phyloP scores from a whole-genome alignment of 2,113 vertebrate genomes.

The Gallinago undulata region DNA sequence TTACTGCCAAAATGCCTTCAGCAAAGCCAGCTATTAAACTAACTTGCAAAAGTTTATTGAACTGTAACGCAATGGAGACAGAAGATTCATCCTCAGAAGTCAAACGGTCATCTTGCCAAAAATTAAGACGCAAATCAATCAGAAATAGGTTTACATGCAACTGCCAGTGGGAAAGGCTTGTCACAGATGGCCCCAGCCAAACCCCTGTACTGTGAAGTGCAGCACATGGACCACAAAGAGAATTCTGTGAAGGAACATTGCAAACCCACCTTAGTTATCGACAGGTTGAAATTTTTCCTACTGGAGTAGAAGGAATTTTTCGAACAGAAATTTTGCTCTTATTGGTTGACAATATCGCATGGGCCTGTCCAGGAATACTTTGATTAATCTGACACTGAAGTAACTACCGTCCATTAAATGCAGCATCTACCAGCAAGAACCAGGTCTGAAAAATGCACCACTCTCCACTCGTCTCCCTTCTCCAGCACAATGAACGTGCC shows the following conservation, averaged over 20 bases:
- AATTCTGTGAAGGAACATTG: background rate
- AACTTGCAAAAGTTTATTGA: background rate
- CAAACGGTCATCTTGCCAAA: background rate
- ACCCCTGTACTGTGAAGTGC: background rate
- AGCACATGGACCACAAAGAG: background rate
- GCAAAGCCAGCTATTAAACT: background rate
- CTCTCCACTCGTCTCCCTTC: background rate
- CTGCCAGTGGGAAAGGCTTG: background rate
- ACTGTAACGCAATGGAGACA: background rate
- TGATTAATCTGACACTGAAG: background rate
- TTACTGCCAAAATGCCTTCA: background rate
- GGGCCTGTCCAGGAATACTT: background rate
- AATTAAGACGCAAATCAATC: background rate
- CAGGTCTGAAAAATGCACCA: background rate
- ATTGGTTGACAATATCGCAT: background rate
- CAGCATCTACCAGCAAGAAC: background rate
- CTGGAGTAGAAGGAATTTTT: background rate
- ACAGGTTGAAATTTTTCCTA: background rate
- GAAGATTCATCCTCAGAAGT: background rate
- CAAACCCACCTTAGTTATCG: background rate
- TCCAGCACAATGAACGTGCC: background rate
- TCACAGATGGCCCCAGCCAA: background rate
- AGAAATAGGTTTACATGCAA: background rate
- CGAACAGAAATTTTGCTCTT: background rate
- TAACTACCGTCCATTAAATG: background rate